These are phyloP conservation scores for Meiosimyza platycephala DNA, from an alignment of 2,888 invertebrate species.

Conservation along the genomic window DNA sequence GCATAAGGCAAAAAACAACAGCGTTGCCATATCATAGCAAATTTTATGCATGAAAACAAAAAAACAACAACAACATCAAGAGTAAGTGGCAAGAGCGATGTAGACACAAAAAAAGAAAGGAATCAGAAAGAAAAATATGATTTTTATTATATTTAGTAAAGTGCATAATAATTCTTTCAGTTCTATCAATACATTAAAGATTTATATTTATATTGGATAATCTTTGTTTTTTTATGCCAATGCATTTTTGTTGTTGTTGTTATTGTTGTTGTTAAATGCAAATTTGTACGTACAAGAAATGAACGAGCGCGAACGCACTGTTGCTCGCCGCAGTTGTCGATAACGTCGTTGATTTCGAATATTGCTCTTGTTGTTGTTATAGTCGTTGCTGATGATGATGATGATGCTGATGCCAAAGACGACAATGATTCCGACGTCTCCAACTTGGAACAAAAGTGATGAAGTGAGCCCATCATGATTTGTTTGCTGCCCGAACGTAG, in stretches of 20 bases:
- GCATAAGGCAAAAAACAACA: background rate
- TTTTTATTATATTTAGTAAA: slow-evolving; percentile 60
- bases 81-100: background rate
- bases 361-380: background rate
- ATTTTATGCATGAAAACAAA: background rate
- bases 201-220: slow-evolving; percentile 41
- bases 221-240: slow-evolving; percentile 43
- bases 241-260: slow-evolving; percentile 17
- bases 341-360: background rate
- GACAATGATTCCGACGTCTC: slow-evolving; percentile 1
- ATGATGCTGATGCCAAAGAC: background rate
- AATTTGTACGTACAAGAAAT: slow-evolving; percentile 50
- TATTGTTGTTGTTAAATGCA: slow-evolving; percentile 52
- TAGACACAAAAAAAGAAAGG: background rate
- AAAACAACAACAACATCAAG: background rate
- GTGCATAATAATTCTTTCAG: slow-evolving; percentile 62
- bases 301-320: slow-evolving; percentile 26
- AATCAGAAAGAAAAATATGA: slow-evolving; percentile 46
- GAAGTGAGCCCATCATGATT: slow-evolving; percentile 24
- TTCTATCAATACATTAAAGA: background rate
- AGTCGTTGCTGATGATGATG: background rate
- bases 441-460: slow-evolving; percentile 8
- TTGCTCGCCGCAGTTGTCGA: background rate
- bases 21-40: slow-evolving; percentile 9
- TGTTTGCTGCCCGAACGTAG: slow-evolving; percentile 7